Evolutionary conservation across 2,797 vertebrate species (phyloP).

Genomic region (Spinus pinus): DNA sequence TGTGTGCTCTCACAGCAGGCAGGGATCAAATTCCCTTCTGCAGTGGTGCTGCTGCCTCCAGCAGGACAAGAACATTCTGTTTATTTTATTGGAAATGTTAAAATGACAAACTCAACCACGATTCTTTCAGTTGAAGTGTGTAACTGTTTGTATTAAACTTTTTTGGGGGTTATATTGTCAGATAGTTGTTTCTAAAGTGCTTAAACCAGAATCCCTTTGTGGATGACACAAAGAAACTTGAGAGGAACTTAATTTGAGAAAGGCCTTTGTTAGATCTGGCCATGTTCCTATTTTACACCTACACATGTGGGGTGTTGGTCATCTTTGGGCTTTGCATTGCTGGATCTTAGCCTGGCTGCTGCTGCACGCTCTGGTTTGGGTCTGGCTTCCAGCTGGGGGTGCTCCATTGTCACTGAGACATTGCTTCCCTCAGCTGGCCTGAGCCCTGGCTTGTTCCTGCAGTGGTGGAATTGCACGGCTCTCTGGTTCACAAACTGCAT

Average conservation of each 20-base stretch:
- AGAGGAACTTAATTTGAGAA: neutral
- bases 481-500: slow-evolving; percentile 16
- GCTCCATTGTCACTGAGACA: neutral
- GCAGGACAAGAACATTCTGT: neutral
- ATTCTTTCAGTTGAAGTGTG: neutral
- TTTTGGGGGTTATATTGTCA: neutral
- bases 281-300: neutral
- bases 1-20: neutral
- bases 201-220: neutral
- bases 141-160: neutral
- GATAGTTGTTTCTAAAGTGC: neutral
- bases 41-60: neutral
- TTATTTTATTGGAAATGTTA: neutral
- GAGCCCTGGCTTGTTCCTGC: neutral
- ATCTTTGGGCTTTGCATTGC: neutral
- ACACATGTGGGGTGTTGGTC: neutral
- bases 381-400: neutral
- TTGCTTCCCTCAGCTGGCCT: neutral
- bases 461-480: neutral
- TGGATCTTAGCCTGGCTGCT: neutral
- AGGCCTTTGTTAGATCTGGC: neutral
- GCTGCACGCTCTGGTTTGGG: neutral
- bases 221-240: neutral
- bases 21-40: neutral
- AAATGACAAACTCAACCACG: neutral